Evolutionary conservation across 2,113 vertebrate genomes (phyloP), one percentile per base, ranked within the genome.

Genomic region (Electrona antarctica): DNA sequence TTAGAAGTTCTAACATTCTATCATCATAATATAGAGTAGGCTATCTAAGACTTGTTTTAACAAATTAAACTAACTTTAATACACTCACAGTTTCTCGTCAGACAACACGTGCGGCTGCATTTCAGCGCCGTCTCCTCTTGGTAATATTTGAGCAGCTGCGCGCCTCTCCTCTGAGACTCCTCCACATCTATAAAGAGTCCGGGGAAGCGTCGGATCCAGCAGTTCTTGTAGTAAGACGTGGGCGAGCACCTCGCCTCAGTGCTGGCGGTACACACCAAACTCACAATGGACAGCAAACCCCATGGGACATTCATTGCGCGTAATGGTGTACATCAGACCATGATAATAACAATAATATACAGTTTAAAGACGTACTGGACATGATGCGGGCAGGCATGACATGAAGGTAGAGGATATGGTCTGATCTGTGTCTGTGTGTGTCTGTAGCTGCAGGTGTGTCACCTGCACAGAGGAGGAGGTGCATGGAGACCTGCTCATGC

Each of bases 191-290:
- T 60, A 3, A 90, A 90, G 3, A 97, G 85, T 0, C 96, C 96
- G 0, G 96, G 95, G 76, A 96, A 96, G 12, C 94, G 95, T 10
- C 94, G 93, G 67, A 99, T 97, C 97, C 98, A 98, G 90, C 98
- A 99, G 90, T 94, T 92, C 64, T 95, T 94, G 68, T 97, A 97
- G 58, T 96, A 97, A 0, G 89, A 71, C 0, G 92, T 95, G 48
- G 95, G 94, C 0, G 94, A 94, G 90, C 98, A 99, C 62, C 93
- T 90, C 0, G 90, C 57, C 11, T 91, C 87, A 0, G 90, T 73
- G 28, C 3, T 41, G 33, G 33, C 73, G 51, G 69, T 67, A 76
- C 7, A 87, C 7, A 87, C 60, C 85, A 92, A 71, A 60, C 74
- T 78, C 49, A 96, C 65, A 0, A 95, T 79, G 80, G 94, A 12